Conservation (phyloP, 2,797 vertebrate species). For the Phrynocephalus vlangalii region DNA sequence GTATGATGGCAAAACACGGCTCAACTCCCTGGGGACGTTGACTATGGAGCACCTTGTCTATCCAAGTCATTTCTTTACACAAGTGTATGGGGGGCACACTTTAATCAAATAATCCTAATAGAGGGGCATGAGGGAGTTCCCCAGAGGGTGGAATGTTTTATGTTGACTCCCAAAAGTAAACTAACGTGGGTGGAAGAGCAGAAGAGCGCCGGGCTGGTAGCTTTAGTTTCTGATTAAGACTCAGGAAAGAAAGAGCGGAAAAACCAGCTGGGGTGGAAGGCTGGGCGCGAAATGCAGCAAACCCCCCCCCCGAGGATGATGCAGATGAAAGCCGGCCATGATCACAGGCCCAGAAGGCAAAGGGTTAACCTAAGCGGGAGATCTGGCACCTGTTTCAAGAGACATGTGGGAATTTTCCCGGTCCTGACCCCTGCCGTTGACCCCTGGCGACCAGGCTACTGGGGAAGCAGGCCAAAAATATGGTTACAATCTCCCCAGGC, state of each 20-base stretch:
- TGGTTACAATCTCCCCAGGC: slow-evolving; percentile 34
- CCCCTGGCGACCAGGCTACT: slow-evolving; percentile 33
- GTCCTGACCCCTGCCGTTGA: slow-evolving; percentile 35
- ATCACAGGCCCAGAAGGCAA: background rate
- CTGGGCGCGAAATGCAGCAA: too few relatives aligned
- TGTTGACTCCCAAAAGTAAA: background rate
- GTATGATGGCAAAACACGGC: background rate
- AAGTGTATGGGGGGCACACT: background rate
- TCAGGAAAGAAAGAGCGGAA: too few relatives aligned
- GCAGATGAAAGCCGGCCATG: background rate
- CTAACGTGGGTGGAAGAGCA: too few relatives aligned
- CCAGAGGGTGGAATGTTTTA: background rate
- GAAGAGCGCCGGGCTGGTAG: too few relatives aligned
- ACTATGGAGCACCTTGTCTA: background rate
- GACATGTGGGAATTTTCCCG: slow-evolving; percentile 36
- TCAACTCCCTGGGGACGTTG: too few relatives aligned
- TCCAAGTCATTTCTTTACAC: background rate
- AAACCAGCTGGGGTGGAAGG: too few relatives aligned
- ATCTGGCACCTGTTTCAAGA: slow-evolving; percentile 33
- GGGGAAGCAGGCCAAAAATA: slow-evolving; percentile 37
- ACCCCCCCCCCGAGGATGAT: too few relatives aligned
- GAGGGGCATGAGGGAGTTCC: background rate
- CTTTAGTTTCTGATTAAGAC: background rate
- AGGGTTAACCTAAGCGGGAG: background rate
- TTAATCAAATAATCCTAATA: background rate